A percentile compares a stretch with the other conserved stretches of the same genome.
Evolutionary conservation across 1,140 invertebrate species (phyloP).

Genomic region (Coenobita brevimanus): DNA sequence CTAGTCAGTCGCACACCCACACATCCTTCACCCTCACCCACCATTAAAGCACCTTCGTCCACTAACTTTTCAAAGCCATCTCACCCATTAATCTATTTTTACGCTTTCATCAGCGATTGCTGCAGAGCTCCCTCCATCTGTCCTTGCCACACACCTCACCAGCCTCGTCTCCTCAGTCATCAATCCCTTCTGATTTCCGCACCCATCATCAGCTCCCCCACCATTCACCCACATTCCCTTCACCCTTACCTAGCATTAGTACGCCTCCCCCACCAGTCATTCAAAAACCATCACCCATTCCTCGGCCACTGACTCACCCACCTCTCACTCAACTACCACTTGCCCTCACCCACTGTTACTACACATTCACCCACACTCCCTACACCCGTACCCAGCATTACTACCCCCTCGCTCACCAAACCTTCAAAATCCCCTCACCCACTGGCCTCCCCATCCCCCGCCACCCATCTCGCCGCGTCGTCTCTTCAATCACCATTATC

Average conservation of each 20-base stretch:
- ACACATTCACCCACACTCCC: not conserved
- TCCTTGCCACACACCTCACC: no score
- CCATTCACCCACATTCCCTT: not conserved
- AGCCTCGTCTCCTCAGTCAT: no score
- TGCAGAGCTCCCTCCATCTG: no score
- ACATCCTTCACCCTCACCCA: no score
- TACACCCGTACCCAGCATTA: not conserved
- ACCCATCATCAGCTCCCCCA: not conserved
- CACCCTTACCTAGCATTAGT: not conserved
- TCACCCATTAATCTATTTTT: no score
- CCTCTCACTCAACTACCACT: not conserved
- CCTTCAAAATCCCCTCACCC: not conserved
- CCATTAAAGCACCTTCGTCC: no score
- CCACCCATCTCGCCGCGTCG: constrained; percentile 30
- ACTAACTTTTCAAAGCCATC: no score
- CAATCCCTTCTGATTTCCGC: no score
- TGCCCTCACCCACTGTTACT: not conserved
- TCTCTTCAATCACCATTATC: constrained; percentile 58
- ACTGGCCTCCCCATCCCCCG: not conserved
- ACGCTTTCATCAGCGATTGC: no score
- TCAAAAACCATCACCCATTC: not conserved
- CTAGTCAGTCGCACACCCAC: no score
- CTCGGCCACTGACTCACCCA: not conserved
- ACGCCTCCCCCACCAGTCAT: not conserved
- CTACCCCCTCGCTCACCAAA: not conserved